phyloP scores from a whole-genome alignment of 1,140 invertebrate genomes.

The Scaptomyza montana region DNA sequence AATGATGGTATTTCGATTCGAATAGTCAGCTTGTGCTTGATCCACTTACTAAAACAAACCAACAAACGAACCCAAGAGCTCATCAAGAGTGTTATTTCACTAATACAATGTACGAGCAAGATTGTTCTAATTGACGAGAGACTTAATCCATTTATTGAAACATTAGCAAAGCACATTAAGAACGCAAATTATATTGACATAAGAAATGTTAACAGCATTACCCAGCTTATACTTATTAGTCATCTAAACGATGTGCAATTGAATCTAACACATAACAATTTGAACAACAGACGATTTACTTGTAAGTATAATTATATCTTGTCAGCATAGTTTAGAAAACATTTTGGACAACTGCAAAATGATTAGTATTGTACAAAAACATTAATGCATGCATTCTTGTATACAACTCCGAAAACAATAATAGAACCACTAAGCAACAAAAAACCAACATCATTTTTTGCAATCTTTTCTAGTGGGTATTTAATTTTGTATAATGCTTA shows the following conservation, averaged over 20 bases:
- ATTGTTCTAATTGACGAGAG: neutral
- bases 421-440: too few relatives aligned
- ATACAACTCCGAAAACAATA: too few relatives aligned
- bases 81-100: neutral
- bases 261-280: constrained; percentile 15
- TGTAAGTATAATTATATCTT: constrained; percentile 1
- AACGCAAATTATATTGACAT: too few relatives aligned
- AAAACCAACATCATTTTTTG: too few relatives aligned
- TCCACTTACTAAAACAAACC: neutral
- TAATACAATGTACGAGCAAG: too few relatives aligned
- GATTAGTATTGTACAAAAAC: constrained; percentile 8
- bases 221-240: constrained; percentile 2
- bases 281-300: constrained; percentile 7
- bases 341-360: constrained; percentile 9
- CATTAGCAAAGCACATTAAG: neutral
- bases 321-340: neutral
- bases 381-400: neutral
- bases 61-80: neutral
- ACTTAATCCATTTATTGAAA: neutral
- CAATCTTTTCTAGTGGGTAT: too few relatives aligned
- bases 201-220: neutral
- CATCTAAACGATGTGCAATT: constrained; percentile 5
- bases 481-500: too few relatives aligned
- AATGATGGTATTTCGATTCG: too few relatives aligned
- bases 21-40: neutral